phyloP scores from a whole-genome alignment of 1,140 invertebrate genomes.

The Apis cerana region DNA sequence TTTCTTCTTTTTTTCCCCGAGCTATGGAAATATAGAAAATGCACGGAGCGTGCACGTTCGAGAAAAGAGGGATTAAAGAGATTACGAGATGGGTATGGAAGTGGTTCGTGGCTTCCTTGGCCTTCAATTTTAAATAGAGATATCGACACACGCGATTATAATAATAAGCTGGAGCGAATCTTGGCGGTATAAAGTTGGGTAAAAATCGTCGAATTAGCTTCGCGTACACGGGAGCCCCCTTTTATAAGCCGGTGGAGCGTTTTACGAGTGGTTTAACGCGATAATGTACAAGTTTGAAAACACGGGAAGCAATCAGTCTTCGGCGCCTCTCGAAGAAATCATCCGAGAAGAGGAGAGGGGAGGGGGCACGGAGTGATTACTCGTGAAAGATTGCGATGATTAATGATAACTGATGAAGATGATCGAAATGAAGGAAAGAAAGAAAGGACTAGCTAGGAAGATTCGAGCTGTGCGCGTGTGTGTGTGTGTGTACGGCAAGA shows the following conservation, averaged over 20 bases:
- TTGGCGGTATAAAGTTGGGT: no score
- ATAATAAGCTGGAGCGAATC: no score
- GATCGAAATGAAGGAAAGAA: constrained; percentile 7
- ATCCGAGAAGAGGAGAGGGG: constrained; percentile 10
- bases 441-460: neutral
- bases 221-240: neutral
- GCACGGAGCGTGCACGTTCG: no score
- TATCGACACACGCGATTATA: no score
- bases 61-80: no score
- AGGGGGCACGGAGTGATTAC: neutral
- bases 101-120: neutral
- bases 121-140: no score
- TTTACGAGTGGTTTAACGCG: constrained; percentile 10
- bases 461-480: no score
- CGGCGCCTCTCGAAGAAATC: constrained; percentile 10
- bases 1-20: neutral
- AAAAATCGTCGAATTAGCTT: neutral
- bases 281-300: constrained; percentile 18
- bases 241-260: neutral
- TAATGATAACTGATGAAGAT: constrained; percentile 33
- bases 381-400: constrained; percentile 18
- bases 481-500: neutral
- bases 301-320: constrained; percentile 33
- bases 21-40: no score
- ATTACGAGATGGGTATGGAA: no score